Evolutionary conservation across 2,797 vertebrate genomes (phyloP), one percentile per base, ranked within the genome.

Genomic region (Enteromius viviparus): DNA sequence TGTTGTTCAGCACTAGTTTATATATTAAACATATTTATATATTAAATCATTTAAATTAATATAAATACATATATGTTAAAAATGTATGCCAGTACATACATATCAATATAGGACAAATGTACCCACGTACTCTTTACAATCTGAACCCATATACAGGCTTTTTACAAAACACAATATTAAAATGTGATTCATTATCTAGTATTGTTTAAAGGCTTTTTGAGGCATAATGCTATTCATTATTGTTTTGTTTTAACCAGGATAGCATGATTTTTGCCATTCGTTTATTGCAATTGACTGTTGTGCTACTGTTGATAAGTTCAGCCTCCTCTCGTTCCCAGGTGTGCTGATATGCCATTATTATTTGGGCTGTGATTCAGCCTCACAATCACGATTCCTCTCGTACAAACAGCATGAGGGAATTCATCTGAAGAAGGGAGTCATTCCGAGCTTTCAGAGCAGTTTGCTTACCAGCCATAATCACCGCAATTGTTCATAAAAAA

Each of bases 281-380:
- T 74, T 74, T 74, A 49, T 49, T 65, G n/a, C 80, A 29, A 64
- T 40, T 81, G 70, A 74, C 47, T 74, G 55, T 65, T 37, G n/a
- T 34, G 68, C 34, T 64, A 29, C 65, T 80, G 53, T 47, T 58
- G 53, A 76, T 75, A 76, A 79, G 70, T 74, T 81, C 65, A 83
- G 19, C 40, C 65, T 83, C 40, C 23, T 69, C 64, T 32, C 19
- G 12, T 70, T 87, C 64, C 78, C 82, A 86, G 82, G 83, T 75
- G 72, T 82, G 79, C 78, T 77, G 78, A 80, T 84, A 65, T 84
- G 72, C 76, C 80, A 85, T 85, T 83, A 87, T 64, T 72, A 81
- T 84, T 74, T 68, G 45, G 65, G 78, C 71, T 51, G 42, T 60
- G 60, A 84, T 80, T 81, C 70, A 84, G 76, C 40, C 51, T 79